Evolutionary conservation across 2,888 invertebrate species (phyloP).

Genomic region (Pachydiplax longipennis): DNA sequence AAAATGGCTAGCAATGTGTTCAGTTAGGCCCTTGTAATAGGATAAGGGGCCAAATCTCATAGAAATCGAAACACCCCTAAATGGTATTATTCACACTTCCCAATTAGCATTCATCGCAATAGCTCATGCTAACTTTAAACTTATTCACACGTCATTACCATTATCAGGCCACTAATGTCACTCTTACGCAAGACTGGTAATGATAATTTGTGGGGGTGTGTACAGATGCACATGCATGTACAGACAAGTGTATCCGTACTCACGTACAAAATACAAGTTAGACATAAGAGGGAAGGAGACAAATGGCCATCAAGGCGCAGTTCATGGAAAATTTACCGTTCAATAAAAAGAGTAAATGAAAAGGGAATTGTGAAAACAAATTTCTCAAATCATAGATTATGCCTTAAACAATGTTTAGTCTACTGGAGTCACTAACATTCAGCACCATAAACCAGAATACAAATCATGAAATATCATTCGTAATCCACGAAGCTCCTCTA

Average conservation of each 20-base stretch:
- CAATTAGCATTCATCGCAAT: constrained; percentile 27
- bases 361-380: not conserved
- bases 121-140: constrained; percentile 15
- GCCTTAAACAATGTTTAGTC: not conserved
- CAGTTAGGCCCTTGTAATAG: constrained; percentile 12
- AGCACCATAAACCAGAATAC: constrained; percentile 19
- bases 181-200: not conserved
- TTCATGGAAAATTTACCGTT: not conserved
- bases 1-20: constrained; percentile 35
- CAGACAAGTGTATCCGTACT: not conserved
- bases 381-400: not conserved
- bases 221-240: no score
- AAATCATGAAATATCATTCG: constrained; percentile 10
- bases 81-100: not conserved
- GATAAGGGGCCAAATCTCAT: constrained; percentile 13
- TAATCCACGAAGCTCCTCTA: constrained; percentile 29
- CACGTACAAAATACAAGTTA: constrained; percentile 11
- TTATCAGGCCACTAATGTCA: constrained; percentile 31
- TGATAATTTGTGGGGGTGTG: not conserved
- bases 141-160: constrained; percentile 23
- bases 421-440: constrained; percentile 9
- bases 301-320: not conserved
- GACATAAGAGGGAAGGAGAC: not conserved
- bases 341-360: not conserved
- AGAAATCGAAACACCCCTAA: constrained; percentile 4